phyloP scores from a whole-genome alignment of 1,140 invertebrate genomes.

The Pinna nobilis region DNA sequence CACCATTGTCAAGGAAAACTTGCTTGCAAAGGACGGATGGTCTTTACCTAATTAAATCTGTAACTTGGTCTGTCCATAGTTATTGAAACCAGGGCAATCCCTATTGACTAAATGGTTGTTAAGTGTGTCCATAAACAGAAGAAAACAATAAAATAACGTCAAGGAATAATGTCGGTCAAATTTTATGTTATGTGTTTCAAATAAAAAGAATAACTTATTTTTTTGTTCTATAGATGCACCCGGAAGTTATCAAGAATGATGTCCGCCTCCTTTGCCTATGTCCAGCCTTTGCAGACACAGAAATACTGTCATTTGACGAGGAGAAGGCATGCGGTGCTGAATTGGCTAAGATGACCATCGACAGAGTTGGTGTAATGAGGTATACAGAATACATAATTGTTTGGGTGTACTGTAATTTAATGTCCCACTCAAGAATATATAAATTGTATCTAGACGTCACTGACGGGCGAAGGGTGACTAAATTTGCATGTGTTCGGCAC shows the following conservation, averaged over 20 bases:
- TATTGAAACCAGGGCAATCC: too few species aligned
- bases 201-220: background rate
- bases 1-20: too few species aligned
- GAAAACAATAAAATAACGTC: background rate
- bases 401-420: too few species aligned
- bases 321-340: background rate
- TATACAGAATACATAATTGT: too few species aligned
- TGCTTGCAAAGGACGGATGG: too few species aligned
- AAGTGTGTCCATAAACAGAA: too few species aligned
- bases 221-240: constrained; percentile 32
- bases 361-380: constrained; percentile 1
- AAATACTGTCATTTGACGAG: constrained; percentile 22
- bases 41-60: too few species aligned
- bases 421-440: background rate
- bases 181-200: background rate
- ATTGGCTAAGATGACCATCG: background rate
- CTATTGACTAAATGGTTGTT: too few species aligned
- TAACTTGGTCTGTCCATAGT: too few species aligned
- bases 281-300: constrained; percentile 40
- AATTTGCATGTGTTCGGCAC: too few species aligned
- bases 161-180: background rate
- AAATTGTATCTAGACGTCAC: background rate
- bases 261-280: constrained; percentile 43
- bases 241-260: constrained; percentile 25
- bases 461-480: background rate